Evolutionary conservation across 2,888 invertebrate species (phyloP).

Genomic region (Teleogryllus oceanicus): DNA sequence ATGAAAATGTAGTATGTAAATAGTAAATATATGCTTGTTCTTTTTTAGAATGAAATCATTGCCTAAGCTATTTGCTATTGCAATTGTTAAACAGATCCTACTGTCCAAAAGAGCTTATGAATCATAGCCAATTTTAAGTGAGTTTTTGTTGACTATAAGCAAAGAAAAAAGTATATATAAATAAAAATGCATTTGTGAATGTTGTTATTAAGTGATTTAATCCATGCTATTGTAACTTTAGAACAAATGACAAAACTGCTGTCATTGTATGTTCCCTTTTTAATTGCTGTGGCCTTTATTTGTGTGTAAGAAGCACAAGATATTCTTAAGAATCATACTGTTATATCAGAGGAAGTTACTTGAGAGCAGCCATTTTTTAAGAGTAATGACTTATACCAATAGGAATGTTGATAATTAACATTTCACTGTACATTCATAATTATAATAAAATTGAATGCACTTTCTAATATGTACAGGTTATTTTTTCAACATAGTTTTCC

Average conservation of each 20-base stretch:
- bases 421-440: slow-evolving; percentile 1
- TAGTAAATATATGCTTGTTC: neutral
- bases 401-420: slow-evolving; percentile 6
- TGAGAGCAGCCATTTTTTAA: neutral
- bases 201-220: slow-evolving; percentile 6
- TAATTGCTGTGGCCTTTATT: slow-evolving; percentile 18
- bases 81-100: slow-evolving; percentile 18
- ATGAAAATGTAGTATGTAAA: slow-evolving; percentile 4
- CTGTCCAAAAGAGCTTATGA: slow-evolving; percentile 18
- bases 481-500: no score
- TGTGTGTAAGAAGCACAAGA: slow-evolving; percentile 9
- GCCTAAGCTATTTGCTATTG: neutral
- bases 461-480: neutral
- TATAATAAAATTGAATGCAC: slow-evolving; percentile 11
- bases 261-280: slow-evolving; percentile 18
- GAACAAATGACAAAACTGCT: neutral
- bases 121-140: neutral
- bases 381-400: neutral
- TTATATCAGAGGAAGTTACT: neutral
- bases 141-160: neutral
- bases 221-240: neutral
- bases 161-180: neutral
- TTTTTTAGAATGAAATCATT: neutral
- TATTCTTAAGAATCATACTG: slow-evolving; percentile 12
- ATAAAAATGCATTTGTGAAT: neutral